Percentiles rank a stretch among this genome's conserved stretches.
Conservation (phyloP, 1,140 invertebrate species). For the Hypothenemus hampei region DNA sequence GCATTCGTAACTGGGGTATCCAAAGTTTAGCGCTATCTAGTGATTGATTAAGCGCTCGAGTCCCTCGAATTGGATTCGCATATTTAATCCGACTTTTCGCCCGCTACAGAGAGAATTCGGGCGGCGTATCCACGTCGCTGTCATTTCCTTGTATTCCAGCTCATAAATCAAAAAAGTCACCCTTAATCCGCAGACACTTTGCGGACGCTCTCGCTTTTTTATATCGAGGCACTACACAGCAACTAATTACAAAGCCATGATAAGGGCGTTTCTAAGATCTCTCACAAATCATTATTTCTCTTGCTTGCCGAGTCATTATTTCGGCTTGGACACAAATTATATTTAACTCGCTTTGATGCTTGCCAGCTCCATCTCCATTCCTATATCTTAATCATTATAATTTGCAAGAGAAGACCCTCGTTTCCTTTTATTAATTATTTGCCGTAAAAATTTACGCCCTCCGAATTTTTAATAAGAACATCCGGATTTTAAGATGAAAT, state of each 20-base stretch:
- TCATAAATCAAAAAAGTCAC: slow-evolving; percentile 36
- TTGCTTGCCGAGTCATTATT: slow-evolving; percentile 28
- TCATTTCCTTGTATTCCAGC: slow-evolving; percentile 25
- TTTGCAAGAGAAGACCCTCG: slow-evolving; percentile 11
- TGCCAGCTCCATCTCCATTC: slow-evolving; percentile 21
- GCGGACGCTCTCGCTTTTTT: slow-evolving; percentile 29
- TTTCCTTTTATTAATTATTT: slow-evolving; percentile 27
- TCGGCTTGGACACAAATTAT: slow-evolving; percentile 15
- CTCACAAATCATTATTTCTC: slow-evolving; percentile 31
- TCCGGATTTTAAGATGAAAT: slow-evolving; percentile 7
- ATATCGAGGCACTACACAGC: slow-evolving; percentile 24
- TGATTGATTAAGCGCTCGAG: slow-evolving; percentile 41
- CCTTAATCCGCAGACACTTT: slow-evolving; percentile 32
- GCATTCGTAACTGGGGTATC: neutral
- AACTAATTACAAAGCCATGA: slow-evolving; percentile 35
- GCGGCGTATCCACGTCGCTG: slow-evolving; percentile 10
- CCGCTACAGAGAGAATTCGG: slow-evolving; percentile 19
- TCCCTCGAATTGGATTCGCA: slow-evolving; percentile 40
- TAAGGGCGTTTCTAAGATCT: slow-evolving; percentile 32
- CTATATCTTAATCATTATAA: slow-evolving; percentile 27
- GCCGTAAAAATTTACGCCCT: slow-evolving; percentile 18
- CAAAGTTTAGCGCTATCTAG: slow-evolving; percentile 16
- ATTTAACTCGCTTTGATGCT: slow-evolving; percentile 27
- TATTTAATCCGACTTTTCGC: slow-evolving; percentile 38
- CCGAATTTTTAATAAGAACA: slow-evolving; percentile 17